Conservation (phyloP, 35 echinoderm and acorn worm species). For the Strongylocentrotus purpuratus region DNA sequence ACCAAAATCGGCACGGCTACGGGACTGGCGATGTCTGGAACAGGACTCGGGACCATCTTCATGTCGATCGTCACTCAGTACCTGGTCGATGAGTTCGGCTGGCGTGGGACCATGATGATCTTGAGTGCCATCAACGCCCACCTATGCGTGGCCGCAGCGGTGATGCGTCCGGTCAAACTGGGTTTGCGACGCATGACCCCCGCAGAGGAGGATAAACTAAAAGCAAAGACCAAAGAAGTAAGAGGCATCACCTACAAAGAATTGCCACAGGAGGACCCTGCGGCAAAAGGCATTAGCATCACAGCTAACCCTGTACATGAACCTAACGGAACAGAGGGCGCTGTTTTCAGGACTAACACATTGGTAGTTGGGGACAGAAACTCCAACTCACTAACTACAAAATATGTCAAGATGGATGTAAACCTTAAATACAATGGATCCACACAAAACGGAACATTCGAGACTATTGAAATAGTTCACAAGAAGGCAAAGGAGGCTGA, state of each 20-base stretch:
- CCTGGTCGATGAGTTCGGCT: constrained; percentile 4
- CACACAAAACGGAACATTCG: background rate
- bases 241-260: background rate
- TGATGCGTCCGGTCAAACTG: background rate
- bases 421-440: background rate
- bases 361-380: background rate
- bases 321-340: background rate
- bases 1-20: background rate
- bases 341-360: background rate
- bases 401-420: background rate
- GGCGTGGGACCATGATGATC: constrained; percentile 18
- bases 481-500: background rate
- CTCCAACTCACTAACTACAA: background rate
- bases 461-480: background rate
- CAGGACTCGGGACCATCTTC: constrained; percentile 28
- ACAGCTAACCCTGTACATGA: background rate
- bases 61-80: background rate
- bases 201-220: background rate
- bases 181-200: background rate
- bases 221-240: background rate
- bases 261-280: background rate
- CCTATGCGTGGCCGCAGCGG: background rate
- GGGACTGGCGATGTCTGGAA: constrained; percentile 1
- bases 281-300: background rate
- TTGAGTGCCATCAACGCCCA: constrained; percentile 16